Conservation (phyloP, 92 coral and sea anemone species). For the Paramuricea clavata region DNA sequence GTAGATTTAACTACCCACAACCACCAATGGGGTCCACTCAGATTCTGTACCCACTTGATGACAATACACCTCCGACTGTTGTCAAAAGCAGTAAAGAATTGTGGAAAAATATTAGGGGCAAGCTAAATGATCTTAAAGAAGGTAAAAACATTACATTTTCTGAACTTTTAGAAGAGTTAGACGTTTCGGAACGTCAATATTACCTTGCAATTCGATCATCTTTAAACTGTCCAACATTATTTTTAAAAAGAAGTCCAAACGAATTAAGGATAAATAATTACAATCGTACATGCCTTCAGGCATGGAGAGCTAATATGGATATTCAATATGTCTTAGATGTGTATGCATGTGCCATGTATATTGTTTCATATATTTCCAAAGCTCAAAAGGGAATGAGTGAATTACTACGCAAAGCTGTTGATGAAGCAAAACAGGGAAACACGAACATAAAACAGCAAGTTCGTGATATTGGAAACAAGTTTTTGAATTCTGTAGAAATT, state of each 20-base stretch:
- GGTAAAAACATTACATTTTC: neutral
- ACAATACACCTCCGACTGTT: conserved; percentile 22
- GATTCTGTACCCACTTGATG: conserved; percentile 67
- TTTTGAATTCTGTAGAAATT: conserved; percentile 58
- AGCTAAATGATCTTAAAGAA: neutral
- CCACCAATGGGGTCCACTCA: conserved; percentile 59
- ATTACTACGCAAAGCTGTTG: conserved; percentile 4
- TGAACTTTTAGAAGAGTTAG: neutral
- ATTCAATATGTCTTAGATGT: conserved; percentile 75
- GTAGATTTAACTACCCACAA: conserved; percentile 65
- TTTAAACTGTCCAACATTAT: conserved; percentile 60
- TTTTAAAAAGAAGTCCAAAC: conserved; percentile 66
- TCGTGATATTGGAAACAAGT: conserved; percentile 62
- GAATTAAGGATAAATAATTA: neutral
- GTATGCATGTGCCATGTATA: conserved; percentile 69
- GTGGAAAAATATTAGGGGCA: neutral
- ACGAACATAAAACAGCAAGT: conserved; percentile 42
- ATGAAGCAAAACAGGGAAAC: conserved; percentile 54
- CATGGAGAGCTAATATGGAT: conserved; percentile 24
- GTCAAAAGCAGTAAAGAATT: conserved; percentile 9
- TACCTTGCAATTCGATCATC: conserved; percentile 68
- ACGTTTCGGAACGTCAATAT: neutral
- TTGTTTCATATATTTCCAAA: conserved; percentile 73
- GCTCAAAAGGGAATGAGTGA: conserved; percentile 34
- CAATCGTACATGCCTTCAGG: neutral